Base-by-base conservation (phyloP, 2,113 vertebrate genomes). In the Rattus rattus region DNA sequence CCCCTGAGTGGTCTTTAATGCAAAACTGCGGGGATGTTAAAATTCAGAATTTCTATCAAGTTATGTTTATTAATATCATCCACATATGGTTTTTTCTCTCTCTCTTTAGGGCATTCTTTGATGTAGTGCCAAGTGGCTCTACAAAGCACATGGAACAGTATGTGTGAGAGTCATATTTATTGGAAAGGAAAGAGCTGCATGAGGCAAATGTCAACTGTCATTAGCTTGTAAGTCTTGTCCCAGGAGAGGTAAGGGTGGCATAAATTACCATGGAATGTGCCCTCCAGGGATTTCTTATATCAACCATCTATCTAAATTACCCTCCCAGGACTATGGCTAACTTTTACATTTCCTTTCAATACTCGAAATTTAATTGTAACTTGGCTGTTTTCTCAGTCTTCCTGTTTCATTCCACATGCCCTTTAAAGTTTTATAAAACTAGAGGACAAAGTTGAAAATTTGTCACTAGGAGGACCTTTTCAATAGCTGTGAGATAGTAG, bases 41-140 rank as follows among this genome's bases (percentile, higher is more conserved):
- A 90, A 93, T 96, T 95, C 54, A 94, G 76, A 97, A 94, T 97
- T 70, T 63, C 80, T 69, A 94, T 4, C n/a, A 96, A 92, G 59
- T 92, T 63, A 63, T 95, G 54, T 88, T 93, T 94, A 97, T 94
- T 95, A 96, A 76, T 73, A 92, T 92, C 17, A 43, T 88, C 92
- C 84, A 94, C 67, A 94, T 91, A 86, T 59, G 59, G 22, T 28
- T 93, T n/a, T 72, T 19, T 17, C 80, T 56, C 36, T 22, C 79
- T 81, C 33, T 7, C 39, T 95, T 92, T 43, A 85, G 88, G 67
- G 72, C 54, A 43, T 88, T 61, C 88, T 97, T 97, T 97, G 94
- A 94, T 96, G 52, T 92, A 24, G 85, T 10, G 84, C 80, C 84
- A 91, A 96, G 81, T 91, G 33, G 24, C 14, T 85, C 12, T 67